Evolutionary conservation across 2,797 vertebrate species (phyloP), one percentile per base, ranked within the genome.

Genomic region (Adelosebastes latens): DNA sequence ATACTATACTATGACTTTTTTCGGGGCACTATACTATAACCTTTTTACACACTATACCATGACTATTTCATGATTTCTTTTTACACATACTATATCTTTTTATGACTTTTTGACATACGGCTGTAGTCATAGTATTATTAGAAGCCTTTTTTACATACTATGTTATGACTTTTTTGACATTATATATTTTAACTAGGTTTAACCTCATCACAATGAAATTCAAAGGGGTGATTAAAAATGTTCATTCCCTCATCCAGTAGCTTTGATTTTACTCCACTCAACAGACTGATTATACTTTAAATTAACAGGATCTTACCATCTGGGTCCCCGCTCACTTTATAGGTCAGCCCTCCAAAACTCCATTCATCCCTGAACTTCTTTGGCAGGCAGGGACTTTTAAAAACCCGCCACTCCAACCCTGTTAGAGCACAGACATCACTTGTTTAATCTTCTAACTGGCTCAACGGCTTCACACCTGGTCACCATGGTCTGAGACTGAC

Each of bases 321-420:
- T 89, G 90, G 95, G 78, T 96, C 94, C 63, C 98, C 98, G 83
- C 96, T 97, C 90, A 99, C 97, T 77, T 72, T 94, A 84, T 99
- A 99, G 63, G 95, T 97, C 63, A 96, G 77, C 20, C 97, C 97
- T 71, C 97, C 97, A 1, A 99, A 99, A 81, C 96, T 96, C 97
- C 97, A 99, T 52, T 97, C 95, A 52, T 95, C 97, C 76, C 95
- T 96, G 86, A 97, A 90, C 70, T 96, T 95, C 91, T 93, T 96
- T 1, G 97, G 97, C 85, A 99, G 94, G 85, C 98, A 99, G 65
- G 97, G 95, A 88, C 97, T 99, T 87, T 92, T 95, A 87, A 97
- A 98, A 79, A 96, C 96, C 32, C 88, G 95, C 89, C 88, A 87
- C 68, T 95, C 88, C 91, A 92, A 46, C 73, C 89, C 95, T 96